Evolutionary conservation across 2,797 vertebrate genomes (phyloP).

Genomic region (Ambastaia sidthimunki): DNA sequence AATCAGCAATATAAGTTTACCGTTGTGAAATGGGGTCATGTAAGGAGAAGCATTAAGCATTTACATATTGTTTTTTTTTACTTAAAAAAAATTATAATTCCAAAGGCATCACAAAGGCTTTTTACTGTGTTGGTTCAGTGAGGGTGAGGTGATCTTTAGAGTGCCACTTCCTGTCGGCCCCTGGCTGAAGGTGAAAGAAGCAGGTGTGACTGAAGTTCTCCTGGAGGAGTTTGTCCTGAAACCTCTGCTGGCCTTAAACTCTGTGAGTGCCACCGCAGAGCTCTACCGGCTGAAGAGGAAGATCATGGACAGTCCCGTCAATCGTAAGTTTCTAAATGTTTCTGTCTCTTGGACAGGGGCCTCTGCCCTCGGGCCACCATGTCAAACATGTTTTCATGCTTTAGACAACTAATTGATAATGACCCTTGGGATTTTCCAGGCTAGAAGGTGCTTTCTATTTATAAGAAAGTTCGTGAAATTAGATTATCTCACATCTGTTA

Average conservation of each 20-base stretch:
- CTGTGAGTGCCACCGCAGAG: slow-evolving; percentile 73
- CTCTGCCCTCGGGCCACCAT: neutral
- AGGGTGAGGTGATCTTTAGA: slow-evolving; percentile 70
- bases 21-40: no score
- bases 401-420: neutral
- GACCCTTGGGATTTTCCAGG: neutral
- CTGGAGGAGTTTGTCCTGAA: slow-evolving; percentile 83
- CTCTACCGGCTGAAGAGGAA: slow-evolving; percentile 78
- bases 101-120: neutral
- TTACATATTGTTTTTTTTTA: no score
- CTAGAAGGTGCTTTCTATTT: neutral
- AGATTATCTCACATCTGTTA: slow-evolving; percentile 2
- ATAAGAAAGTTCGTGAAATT: neutral
- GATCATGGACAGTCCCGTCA: slow-evolving; percentile 84
- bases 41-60: no score
- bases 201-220: slow-evolving; percentile 74
- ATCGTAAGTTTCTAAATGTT: slow-evolving; percentile 69
- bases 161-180: slow-evolving; percentile 70
- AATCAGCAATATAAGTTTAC: no score
- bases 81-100: no score
- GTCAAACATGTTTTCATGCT: slow-evolving; percentile 16
- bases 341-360: neutral
- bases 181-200: slow-evolving; percentile 64
- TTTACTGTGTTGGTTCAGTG: slow-evolving; percentile 69
- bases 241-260: slow-evolving; percentile 72